Conservation (phyloP, 2,888 invertebrate genomes). For the Eupithecia subumbrata region DNA sequence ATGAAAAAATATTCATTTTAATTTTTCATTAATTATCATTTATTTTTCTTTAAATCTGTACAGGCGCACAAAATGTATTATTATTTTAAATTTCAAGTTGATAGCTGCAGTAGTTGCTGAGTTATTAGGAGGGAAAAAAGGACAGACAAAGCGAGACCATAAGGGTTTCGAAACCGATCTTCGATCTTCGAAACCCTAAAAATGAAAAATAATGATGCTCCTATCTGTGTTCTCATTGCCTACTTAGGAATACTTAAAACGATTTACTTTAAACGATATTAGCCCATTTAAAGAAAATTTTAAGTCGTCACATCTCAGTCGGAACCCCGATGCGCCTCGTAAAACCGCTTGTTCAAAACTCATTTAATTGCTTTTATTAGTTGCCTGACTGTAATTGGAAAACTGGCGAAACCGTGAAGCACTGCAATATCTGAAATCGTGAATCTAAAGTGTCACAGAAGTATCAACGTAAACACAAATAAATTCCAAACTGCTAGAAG, state of each 20-base stretch:
- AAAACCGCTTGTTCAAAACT: slow-evolving; percentile 15
- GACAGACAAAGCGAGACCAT: no score
- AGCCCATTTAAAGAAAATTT: not conserved
- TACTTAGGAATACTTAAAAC: not conserved
- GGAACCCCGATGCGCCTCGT: not conserved
- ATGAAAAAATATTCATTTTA: no score
- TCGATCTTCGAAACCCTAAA: no score
- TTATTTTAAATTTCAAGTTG: no score
- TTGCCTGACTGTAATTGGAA: slow-evolving; percentile 2
- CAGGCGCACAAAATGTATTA: no score
- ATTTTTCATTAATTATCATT: no score
- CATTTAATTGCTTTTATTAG: slow-evolving; percentile 11
- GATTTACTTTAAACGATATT: not conserved
- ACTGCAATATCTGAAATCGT: slow-evolving; percentile 8
- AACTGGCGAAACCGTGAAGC: not conserved
- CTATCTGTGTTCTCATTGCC: not conserved
- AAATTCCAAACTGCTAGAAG: slow-evolving; percentile 24
- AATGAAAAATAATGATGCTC: not conserved
- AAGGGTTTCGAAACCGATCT: no score
- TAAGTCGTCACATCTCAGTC: not conserved
- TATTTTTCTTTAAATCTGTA: no score
- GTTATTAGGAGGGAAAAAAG: no score
- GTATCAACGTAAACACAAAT: slow-evolving; percentile 19
- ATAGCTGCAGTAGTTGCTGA: no score
- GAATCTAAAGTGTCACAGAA: slow-evolving; percentile 16